Conservation (phyloP, 2,113 vertebrate genomes). For the Perca flavescens region DNA sequence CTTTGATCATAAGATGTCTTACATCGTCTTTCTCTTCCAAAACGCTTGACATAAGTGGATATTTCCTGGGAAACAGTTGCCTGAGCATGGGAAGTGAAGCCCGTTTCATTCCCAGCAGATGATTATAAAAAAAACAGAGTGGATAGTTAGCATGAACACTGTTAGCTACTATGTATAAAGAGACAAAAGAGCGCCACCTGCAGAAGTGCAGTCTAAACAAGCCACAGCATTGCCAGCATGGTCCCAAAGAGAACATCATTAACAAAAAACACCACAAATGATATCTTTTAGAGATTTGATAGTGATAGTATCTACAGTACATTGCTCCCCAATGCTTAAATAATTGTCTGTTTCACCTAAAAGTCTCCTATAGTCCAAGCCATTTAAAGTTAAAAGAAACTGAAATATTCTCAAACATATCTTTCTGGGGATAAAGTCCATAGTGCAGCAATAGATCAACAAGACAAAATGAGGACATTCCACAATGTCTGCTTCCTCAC, state of each 20-base stretch:
- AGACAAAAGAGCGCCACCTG: not conserved
- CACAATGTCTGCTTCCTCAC: conserved; percentile 8
- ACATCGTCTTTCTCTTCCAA: not conserved
- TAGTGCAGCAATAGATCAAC: not conserved
- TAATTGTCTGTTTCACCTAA: not conserved
- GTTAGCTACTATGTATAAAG: not conserved
- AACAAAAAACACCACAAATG: not conserved
- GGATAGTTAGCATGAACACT: not conserved
- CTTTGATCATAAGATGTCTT: not conserved
- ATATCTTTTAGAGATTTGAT: too few relatives aligned
- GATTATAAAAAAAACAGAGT: conserved; percentile 24
- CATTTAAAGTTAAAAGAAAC: not conserved
- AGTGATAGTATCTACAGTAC: not conserved
- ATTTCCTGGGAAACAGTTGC: conserved; percentile 16
- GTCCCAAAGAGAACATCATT: not conserved
- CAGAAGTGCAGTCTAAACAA: conserved; percentile 35
- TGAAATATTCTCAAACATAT: not conserved
- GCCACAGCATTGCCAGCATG: conserved; percentile 1
- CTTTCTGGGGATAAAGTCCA: not conserved
- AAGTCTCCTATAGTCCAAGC: not conserved
- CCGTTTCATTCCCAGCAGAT: conserved; percentile 31
- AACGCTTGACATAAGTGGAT: conserved; percentile 11
- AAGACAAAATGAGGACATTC: not conserved
- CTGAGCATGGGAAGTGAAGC: conserved; percentile 45
- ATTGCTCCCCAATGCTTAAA: too few relatives aligned